phyloP scores from a whole-genome alignment of 2,113 vertebrate genomes.

The Dunckerocampus dactyliophorus region DNA sequence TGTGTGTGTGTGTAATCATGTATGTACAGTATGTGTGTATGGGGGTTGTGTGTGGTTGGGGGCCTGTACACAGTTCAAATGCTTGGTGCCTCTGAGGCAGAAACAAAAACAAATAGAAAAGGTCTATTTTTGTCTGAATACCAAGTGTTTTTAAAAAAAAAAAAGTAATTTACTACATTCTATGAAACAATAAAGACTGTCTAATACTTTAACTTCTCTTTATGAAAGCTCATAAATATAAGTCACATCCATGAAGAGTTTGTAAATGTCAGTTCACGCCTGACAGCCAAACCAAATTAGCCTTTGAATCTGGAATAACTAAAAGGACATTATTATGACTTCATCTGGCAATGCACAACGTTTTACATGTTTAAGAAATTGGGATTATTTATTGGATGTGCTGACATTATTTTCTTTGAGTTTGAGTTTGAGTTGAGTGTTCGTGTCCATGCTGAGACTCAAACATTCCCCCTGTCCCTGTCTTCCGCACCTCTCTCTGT shows the following conservation, averaged over 20 bases:
- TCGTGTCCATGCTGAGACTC: slow-evolving; percentile 31
- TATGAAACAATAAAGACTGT: not conserved
- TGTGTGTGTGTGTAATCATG: slow-evolving; percentile 6
- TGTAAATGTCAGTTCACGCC: no score
- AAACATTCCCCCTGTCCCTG: slow-evolving; percentile 17
- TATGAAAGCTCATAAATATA: no score
- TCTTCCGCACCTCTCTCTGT: slow-evolving; percentile 69
- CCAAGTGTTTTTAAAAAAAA: not conserved
- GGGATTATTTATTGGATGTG: not conserved
- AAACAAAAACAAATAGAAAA: slow-evolving; percentile 3
- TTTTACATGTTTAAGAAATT: not conserved
- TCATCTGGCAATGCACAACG: not conserved
- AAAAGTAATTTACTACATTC: not conserved
- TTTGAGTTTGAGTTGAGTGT: no score
- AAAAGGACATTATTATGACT: not conserved
- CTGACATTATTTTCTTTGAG: slow-evolving; percentile 13
- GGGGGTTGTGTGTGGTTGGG: slow-evolving; percentile 9
- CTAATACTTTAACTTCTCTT: no score
- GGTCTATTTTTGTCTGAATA: not conserved
- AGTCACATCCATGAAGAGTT: no score
- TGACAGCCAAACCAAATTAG: no score
- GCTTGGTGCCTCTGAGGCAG: not conserved
- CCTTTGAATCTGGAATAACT: no score
- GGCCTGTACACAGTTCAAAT: not conserved
- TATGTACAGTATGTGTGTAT: slow-evolving; percentile 14